These are phyloP conservation scores for Acleris emargana DNA, from an alignment of 2,888 invertebrate species.

Conservation along the genomic window DNA sequence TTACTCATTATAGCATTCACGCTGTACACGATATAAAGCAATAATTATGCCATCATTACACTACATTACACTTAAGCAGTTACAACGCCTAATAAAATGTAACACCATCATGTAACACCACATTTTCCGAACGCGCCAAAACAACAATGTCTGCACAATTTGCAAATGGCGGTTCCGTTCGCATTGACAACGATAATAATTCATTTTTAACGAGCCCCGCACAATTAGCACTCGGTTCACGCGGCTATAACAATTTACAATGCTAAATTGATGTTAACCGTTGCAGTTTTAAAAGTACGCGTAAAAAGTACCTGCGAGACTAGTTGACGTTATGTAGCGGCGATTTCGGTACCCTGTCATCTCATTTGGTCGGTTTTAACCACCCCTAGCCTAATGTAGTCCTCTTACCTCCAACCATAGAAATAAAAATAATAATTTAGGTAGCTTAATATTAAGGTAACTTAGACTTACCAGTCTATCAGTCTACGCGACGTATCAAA, in stretches of 20 bases:
- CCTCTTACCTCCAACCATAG: too few species aligned
- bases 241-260: slow-evolving; percentile 55
- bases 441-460: too few species aligned
- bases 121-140: slow-evolving; percentile 44
- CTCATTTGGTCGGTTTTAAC: too few species aligned
- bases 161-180: slow-evolving; percentile 40
- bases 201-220: slow-evolving; percentile 54
- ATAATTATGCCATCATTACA: slow-evolving; percentile 12
- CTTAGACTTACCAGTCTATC: too few species aligned
- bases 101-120: slow-evolving; percentile 40
- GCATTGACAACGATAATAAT: slow-evolving; percentile 56
- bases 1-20: background rate
- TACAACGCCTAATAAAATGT: slow-evolving; percentile 42
- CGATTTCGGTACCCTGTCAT: background rate
- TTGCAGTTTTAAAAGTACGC: slow-evolving; percentile 3
- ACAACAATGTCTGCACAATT: slow-evolving; percentile 52
- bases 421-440: too few species aligned
- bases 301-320: background rate
- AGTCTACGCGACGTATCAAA: too few species aligned
- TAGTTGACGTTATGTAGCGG: background rate
- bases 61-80: slow-evolving; percentile 12
- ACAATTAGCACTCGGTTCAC: slow-evolving; percentile 53
- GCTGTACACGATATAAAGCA: background rate
- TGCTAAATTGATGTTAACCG: slow-evolving; percentile 51
- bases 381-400: too few species aligned